These are phyloP conservation scores for Ailurus styani DNA, from an alignment of 2,113 vertebrate genomes.

Conservation along the genomic window DNA sequence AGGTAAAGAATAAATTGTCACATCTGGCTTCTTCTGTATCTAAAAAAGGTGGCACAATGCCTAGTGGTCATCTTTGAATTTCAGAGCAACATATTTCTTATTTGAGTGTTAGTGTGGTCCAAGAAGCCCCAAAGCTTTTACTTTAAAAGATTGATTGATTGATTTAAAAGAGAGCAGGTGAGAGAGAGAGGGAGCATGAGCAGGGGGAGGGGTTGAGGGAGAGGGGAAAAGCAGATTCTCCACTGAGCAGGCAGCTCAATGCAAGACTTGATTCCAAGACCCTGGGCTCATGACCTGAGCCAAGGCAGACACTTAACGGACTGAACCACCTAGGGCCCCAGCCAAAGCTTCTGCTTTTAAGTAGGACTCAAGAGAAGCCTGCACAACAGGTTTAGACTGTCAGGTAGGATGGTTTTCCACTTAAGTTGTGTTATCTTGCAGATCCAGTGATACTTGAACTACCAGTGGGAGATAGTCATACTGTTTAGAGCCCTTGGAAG, in stretches of 20 bases:
- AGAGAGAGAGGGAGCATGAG: neutral
- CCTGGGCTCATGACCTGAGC: neutral
- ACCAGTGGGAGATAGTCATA: neutral
- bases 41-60: neutral
- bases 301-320: neutral
- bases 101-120: neutral
- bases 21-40: neutral
- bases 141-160: neutral
- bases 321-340: too few relatives aligned
- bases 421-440: neutral
- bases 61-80: neutral
- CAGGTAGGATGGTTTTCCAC: too few relatives aligned
- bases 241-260: neutral
- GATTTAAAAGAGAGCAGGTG: neutral
- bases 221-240: neutral
- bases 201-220: neutral
- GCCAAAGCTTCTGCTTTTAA: neutral
- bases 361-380: neutral
- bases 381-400: neutral
- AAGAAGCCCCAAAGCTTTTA: neutral
- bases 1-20: neutral
- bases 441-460: neutral
- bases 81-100: neutral
- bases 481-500: neutral
- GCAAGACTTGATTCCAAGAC: neutral